These are phyloP conservation scores for Littorina saxatilis DNA, from an alignment of 1,140 invertebrate species.

Conservation along the genomic window DNA sequence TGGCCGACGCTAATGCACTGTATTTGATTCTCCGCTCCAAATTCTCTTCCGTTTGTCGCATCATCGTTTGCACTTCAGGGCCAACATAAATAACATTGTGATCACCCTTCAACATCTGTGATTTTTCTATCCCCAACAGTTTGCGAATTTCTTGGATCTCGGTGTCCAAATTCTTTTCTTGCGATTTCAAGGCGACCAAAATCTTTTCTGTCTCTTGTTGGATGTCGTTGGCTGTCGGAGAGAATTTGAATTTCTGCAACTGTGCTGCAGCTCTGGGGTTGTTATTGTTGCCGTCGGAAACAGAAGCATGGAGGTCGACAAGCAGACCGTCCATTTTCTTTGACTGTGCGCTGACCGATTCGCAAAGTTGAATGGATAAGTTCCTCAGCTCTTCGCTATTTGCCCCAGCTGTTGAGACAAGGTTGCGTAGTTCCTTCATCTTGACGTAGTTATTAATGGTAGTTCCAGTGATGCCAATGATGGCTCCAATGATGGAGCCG, in stretches of 20 bases:
- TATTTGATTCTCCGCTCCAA: slow-evolving; percentile 71
- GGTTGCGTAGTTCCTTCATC: slow-evolving; percentile 81
- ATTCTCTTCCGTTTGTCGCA: slow-evolving; percentile 64
- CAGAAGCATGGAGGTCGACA: slow-evolving; percentile 47
- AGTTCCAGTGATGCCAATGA: slow-evolving; percentile 82
- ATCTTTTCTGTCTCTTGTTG: slow-evolving; percentile 60
- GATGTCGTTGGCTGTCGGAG: slow-evolving; percentile 27
- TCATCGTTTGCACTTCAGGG: slow-evolving; percentile 62
- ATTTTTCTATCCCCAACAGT: slow-evolving; percentile 42
- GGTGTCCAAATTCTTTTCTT: slow-evolving; percentile 50
- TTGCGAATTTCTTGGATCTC: slow-evolving; percentile 56
- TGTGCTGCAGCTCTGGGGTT: background rate
- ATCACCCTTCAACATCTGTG: slow-evolving; percentile 13
- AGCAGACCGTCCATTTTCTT: slow-evolving; percentile 61
- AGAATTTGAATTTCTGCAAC: slow-evolving; percentile 25
- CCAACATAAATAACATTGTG: slow-evolving; percentile 69
- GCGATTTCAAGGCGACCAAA: slow-evolving; percentile 52
- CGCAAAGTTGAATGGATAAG: slow-evolving; percentile 51
- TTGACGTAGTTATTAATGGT: slow-evolving; percentile 82
- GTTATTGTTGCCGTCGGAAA: background rate
- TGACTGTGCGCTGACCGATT: slow-evolving; percentile 59
- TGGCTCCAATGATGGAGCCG: slow-evolving; percentile 83
- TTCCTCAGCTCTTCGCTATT: slow-evolving; percentile 54
- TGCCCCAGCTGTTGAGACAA: slow-evolving; percentile 77
- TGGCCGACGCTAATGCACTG: slow-evolving; percentile 66